Conservation (phyloP, 2,113 vertebrate genomes). For the Bathybates hornii region DNA sequence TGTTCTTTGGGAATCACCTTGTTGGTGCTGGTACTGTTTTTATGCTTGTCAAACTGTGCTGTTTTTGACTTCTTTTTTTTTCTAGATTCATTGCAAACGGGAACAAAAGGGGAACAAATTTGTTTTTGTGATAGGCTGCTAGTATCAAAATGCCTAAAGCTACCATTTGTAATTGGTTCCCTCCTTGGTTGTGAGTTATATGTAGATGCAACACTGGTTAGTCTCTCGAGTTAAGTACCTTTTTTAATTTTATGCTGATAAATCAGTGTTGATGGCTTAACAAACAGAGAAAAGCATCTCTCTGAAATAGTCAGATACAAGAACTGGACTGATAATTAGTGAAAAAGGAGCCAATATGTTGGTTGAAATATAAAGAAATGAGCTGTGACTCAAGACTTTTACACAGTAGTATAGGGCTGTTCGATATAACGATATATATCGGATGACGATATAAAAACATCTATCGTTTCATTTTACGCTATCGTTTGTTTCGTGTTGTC, state of each 20-base stretch:
- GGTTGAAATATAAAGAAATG: background rate
- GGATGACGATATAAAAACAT: accelerated
- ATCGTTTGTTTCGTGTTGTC: too few relatives aligned
- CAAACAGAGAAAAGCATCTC: background rate
- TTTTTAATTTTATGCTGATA: background rate
- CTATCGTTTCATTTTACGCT: background rate
- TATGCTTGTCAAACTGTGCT: background rate
- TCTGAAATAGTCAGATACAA: background rate
- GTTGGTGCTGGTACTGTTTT: background rate
- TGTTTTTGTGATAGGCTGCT: background rate
- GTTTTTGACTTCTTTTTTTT: background rate
- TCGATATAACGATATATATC: background rate
- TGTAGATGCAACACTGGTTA: background rate
- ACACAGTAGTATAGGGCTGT: background rate
- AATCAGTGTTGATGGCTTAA: background rate
- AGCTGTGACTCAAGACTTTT: background rate
- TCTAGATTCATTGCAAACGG: background rate
- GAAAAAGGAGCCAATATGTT: background rate
- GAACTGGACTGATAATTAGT: background rate
- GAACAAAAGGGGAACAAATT: background rate
- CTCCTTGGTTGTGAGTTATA: background rate
- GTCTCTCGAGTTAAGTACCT: background rate
- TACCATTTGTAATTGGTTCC: background rate
- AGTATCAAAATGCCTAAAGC: background rate
- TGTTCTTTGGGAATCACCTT: background rate